Evolutionary conservation across 2,113 vertebrate genomes (phyloP), one percentile per base, ranked within the genome.

Genomic region (Puntigrus tetrazona): DNA sequence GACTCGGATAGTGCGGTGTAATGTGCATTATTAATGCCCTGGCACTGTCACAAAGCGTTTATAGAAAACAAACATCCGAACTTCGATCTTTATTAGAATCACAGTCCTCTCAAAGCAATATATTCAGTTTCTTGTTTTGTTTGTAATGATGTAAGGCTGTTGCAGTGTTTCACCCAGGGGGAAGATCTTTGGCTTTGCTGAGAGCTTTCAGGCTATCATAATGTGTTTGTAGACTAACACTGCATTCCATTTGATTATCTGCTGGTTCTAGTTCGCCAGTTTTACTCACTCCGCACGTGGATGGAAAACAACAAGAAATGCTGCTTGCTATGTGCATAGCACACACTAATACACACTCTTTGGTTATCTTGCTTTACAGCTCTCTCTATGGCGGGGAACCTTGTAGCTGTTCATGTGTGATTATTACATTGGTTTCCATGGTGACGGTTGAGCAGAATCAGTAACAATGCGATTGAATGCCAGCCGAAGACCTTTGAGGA

Each of bases 1-100:
- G 84, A 84, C 81, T 43, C 43, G 29, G 18, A 36, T 55, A 76
- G 74, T 14, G 45, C 81, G 20, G 80, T 59, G 77, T 87, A 87
- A 87, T 85, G 86, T 70, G 67, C 80, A 87, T 87, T 87, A 83
- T 86, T 87, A 87, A 88, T 88, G 79, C 80, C 43, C 81, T 55
- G 70, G 79, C 77, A 86, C 82, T 85, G 81, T 85, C 85, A 84
- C 84, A 65, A 63, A 70, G 76, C 52, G 31, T 87, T 87, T 82
- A 82, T 75, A 31, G 83, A 77, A 82, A 86, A 83, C 69, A 87
- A 88, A 85, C 78, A 85, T 55, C 86, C 80, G 72, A 67, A 75
- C 8, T 77, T n/a, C 20, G 57, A 75, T 50, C 81, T 72, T 74
- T 65, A 84, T 84, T 76, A 84, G 78, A 81, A 74, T 81, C 36